Percentiles rank a stretch among this genome's conserved stretches.
Conservation (phyloP, 2,113 vertebrate genomes). For the Malurus melanocephalus region DNA sequence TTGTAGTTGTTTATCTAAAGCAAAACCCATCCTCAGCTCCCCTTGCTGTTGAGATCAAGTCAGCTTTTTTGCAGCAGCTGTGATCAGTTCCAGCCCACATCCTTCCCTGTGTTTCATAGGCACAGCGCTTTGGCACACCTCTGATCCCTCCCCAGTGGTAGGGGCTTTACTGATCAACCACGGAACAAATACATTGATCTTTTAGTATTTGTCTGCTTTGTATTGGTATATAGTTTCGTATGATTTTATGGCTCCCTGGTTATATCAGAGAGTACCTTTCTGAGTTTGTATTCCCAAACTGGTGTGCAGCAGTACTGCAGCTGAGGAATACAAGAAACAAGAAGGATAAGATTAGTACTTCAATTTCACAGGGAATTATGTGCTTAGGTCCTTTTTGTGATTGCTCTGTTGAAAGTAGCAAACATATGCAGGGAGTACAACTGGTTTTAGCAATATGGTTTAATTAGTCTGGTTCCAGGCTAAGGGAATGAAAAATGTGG, state of each 20-base stretch:
- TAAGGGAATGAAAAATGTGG: not conserved
- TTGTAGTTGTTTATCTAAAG: not conserved
- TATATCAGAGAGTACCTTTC: not conserved
- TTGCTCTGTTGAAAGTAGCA: not conserved
- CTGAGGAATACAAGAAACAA: not conserved
- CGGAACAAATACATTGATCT: not conserved
- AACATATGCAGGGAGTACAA: not conserved
- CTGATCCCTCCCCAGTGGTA: not conserved
- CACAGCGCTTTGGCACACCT: not conserved
- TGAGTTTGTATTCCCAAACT: not conserved
- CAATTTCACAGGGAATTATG: not conserved
- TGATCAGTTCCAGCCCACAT: not conserved
- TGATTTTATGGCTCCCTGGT: not conserved
- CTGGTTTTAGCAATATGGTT: not conserved
- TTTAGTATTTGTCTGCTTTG: not conserved
- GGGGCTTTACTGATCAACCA: not conserved
- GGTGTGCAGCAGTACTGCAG: not conserved
- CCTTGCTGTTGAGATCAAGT: not conserved
- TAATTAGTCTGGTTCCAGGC: not conserved
- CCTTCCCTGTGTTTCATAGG: not conserved
- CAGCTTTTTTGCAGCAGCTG: not conserved
- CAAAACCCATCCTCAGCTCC: not conserved
- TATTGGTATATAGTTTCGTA: not conserved
- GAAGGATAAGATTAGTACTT: not conserved
- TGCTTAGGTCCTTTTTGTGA: not conserved